These are phyloP conservation scores for Ophiothrix spiculata DNA, from an alignment of 35 echinoderm and acorn worm genomes.

Conservation along the genomic window DNA sequence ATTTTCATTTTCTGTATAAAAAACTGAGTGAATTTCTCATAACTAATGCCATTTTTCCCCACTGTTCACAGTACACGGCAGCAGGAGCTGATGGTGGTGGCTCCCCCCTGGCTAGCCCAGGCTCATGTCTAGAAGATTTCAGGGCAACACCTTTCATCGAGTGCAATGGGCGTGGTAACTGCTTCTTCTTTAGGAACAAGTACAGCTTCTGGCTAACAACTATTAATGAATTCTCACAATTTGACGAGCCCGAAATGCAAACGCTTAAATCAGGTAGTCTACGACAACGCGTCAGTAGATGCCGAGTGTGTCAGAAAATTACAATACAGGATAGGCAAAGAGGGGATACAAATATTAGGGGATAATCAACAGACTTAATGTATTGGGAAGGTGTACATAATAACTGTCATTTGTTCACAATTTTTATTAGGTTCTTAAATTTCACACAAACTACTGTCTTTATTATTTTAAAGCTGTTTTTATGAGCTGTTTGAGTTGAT, in stretches of 20 bases:
- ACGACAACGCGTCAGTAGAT: slow-evolving; percentile 67
- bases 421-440: too few relatives aligned
- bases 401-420: too few relatives aligned
- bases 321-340: not conserved
- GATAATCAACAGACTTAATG: slow-evolving; percentile 69
- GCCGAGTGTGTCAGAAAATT: slow-evolving; percentile 81
- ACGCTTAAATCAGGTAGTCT: slow-evolving; percentile 74
- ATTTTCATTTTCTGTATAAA: too few relatives aligned
- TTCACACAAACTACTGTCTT: too few relatives aligned
- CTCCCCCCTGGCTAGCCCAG: slow-evolving; percentile 67
- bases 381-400: too few relatives aligned
- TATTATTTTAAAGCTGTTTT: too few relatives aligned
- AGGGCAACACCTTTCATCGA: slow-evolving; percentile 98
- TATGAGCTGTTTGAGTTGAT: too few relatives aligned
- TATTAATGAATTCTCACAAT: slow-evolving; percentile 46
- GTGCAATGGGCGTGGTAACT: slow-evolving; percentile 89
- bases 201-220: slow-evolving; percentile 95
- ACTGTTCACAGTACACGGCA: slow-evolving; percentile 90
- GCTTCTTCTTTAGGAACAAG: slow-evolving; percentile 85
- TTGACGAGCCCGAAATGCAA: slow-evolving; percentile 34
- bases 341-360: slow-evolving; percentile 38
- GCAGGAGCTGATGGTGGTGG: slow-evolving; percentile 88
- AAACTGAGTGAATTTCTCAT: too few relatives aligned
- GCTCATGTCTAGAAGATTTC: slow-evolving; percentile 88
- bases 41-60: too few relatives aligned